Evolutionary conservation across 2,113 vertebrate genomes (phyloP).

Genomic region (Mesembrinibis cayennensis): DNA sequence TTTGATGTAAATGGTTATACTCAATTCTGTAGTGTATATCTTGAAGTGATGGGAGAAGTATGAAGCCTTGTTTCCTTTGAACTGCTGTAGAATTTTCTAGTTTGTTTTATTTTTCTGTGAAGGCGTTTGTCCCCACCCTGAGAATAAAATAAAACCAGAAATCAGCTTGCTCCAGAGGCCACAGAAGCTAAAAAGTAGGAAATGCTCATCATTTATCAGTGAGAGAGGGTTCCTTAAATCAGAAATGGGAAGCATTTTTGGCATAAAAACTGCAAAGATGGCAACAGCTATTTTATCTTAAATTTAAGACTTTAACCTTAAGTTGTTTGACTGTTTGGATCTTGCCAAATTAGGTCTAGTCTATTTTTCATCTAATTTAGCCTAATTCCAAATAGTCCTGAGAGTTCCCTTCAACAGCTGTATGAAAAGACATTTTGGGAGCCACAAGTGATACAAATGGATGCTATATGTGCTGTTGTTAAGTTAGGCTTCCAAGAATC

Average conservation of each 20-base stretch:
- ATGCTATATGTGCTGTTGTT: neutral
- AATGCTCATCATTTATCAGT: neutral
- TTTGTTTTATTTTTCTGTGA: neutral
- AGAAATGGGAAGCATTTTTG: neutral
- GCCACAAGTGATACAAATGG: neutral
- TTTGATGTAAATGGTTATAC: neutral
- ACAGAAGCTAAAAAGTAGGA: neutral
- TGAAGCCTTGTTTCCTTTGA: neutral
- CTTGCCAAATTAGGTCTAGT: neutral
- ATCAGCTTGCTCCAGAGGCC: neutral
- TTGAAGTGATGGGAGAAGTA: neutral
- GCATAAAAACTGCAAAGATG: neutral
- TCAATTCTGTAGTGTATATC: neutral
- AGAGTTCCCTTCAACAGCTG: neutral
- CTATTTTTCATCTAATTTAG: neutral
- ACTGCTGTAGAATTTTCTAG: neutral
- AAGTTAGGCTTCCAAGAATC: neutral
- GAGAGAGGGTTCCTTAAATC: neutral
- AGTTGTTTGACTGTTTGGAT: neutral
- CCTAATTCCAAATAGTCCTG: neutral
- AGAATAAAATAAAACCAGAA: neutral
- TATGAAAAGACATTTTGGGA: neutral
- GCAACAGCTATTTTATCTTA: neutral
- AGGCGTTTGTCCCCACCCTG: accelerated
- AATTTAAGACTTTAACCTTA: neutral